phyloP scores from a whole-genome alignment of 1,140 invertebrate species.

The Orius insidiosus region DNA sequence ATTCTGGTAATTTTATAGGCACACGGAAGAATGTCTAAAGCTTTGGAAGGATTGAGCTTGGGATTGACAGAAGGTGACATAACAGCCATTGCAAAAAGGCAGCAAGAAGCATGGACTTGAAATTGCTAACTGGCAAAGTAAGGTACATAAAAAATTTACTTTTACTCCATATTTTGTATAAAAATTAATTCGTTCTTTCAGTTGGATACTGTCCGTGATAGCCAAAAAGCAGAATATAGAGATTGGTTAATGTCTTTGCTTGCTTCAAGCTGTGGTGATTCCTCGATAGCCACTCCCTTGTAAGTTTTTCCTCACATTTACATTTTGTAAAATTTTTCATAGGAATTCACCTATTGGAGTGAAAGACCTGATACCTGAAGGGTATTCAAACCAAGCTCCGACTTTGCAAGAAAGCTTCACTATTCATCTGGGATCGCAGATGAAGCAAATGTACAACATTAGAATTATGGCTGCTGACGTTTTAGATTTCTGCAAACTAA shows the following conservation, averaged over 20 bases:
- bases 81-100: constrained; percentile 51
- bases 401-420: constrained; percentile 86
- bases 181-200: constrained; percentile 7
- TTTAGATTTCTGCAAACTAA: constrained; percentile 61
- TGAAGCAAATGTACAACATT: constrained; percentile 97
- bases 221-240: constrained; percentile 53
- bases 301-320: constrained; percentile 2
- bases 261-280: constrained; percentile 11
- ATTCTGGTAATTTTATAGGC: constrained; percentile 23
- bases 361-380: constrained; percentile 3
- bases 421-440: constrained; percentile 89
- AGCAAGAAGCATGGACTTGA: constrained; percentile 58
- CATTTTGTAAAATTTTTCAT: not conserved
- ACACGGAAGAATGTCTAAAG: constrained; percentile 62
- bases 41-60: constrained; percentile 43
- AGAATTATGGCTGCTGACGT: constrained; percentile 72
- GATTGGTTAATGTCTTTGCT: constrained; percentile 50
- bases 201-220: constrained; percentile 48
- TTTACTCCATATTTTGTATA: too few species aligned
- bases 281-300: not conserved
- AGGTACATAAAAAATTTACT: constrained; percentile 5
- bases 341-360: constrained; percentile 18
- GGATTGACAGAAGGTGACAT: constrained; percentile 56
- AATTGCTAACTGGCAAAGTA: constrained; percentile 34
- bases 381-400: constrained; percentile 8